A percentile compares a stretch with the other conserved stretches of the same genome.
These are phyloP conservation scores for Junonia oenone DNA, from an alignment of 2,888 invertebrate species.

Conservation along the genomic window DNA sequence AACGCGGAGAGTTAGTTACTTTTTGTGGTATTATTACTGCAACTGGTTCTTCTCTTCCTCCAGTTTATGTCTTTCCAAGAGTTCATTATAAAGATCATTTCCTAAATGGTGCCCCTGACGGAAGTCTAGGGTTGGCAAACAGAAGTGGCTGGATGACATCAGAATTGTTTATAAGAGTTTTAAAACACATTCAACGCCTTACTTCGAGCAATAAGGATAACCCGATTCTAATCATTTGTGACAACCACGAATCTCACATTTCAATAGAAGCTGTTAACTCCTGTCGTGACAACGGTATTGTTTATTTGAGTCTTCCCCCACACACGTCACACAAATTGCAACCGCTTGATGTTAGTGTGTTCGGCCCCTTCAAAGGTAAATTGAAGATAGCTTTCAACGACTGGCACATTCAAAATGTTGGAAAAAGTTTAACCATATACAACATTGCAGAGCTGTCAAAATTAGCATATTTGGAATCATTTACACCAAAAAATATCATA, in stretches of 20 bases:
- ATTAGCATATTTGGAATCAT: conserved; percentile 29
- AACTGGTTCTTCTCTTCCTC: conserved; percentile 3
- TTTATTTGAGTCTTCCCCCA: conserved; percentile 29
- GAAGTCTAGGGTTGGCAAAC: conserved; percentile 11
- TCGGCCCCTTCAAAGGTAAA: conserved; percentile 30
- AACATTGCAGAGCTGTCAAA: conserved; percentile 24
- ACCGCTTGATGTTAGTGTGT: conserved; percentile 28
- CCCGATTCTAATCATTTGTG: conserved; percentile 29
- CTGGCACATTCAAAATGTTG: conserved; percentile 30
- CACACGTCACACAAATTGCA: conserved; percentile 31
- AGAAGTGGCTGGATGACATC: neutral
- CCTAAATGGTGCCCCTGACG: conserved; percentile 10
- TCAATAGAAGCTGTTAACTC: conserved; percentile 23
- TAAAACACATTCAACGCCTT: conserved; percentile 29
- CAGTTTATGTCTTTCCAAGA: neutral
- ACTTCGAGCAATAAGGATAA: conserved; percentile 24
- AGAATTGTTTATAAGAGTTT: conserved; percentile 10
- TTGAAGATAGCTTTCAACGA: conserved; percentile 28
- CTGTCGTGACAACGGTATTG: conserved; percentile 18
- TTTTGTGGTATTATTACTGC: conserved; percentile 4
- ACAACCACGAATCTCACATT: conserved; percentile 32
- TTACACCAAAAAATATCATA: conserved; percentile 30
- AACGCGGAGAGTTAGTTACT: conserved; percentile 2
- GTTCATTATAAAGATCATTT: neutral
- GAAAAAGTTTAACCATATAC: conserved; percentile 29